Base-by-base conservation (phyloP, 1,140 invertebrate species). In the Oncopeltus fasciatus region DNA sequence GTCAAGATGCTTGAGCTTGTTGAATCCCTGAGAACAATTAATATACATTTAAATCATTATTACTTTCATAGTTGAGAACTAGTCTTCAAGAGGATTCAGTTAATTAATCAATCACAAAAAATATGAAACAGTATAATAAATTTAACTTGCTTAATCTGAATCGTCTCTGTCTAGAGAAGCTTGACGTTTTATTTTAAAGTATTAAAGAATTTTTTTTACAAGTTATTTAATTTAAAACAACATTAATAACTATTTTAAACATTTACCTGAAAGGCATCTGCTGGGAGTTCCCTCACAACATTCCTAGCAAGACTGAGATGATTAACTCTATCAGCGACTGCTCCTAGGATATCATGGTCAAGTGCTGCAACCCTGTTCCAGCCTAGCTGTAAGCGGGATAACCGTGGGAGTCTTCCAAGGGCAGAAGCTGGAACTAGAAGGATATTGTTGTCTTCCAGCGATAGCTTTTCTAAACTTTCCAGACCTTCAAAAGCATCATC, bases 401-500 rank as follows among this genome's bases (percentile, higher is more conserved):
- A 73, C n/a, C 80, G 81, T 0, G 84, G 83, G 21, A 94, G 71
- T 5, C 84, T 78, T 20, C 82, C 82, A 2, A 94, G 73, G 9
- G 89, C 87, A 18, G 83, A 82, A 1, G 85, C 83, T 1, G 91
- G 91, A 29, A 93, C 83, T 2, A 90, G 72, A 0, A 93, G 75
- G 49, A 94, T 87, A 63, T 91, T 91, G 71, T 94, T 93, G 70
- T 95, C 90, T 69, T 84, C 82, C 2, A 95, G 74, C n/a, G 86
- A 83, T 8, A 95, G 74, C 12, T 82, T 84, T 72, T 89, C 82
- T 11, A 95, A 70, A 64, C 80, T 85, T 21, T 80, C 78, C 56
- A 94, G 72, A 1, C 89, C 89, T 69, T 90, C 86, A 68, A 93
- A 86, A 0, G 86, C 84, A 62, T 88, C 85, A 66, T 91, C 88